Percentiles rank a stretch among this genome's conserved stretches.
Conservation (phyloP, 1,140 invertebrate genomes). For the Bombus confusus region DNA sequence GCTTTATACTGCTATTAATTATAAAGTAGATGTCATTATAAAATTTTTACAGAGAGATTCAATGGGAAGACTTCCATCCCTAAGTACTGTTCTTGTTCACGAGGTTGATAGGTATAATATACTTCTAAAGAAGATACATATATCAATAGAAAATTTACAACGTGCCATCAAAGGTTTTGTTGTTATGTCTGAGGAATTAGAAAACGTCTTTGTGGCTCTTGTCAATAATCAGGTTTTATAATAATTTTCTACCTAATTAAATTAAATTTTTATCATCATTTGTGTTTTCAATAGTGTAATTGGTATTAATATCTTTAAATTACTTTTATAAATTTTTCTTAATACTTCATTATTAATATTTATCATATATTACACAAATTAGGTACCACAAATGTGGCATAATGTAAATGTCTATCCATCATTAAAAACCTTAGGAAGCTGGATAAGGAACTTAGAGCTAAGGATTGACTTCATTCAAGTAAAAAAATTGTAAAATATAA, state of each 20-base stretch:
- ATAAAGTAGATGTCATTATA: background rate
- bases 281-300: background rate
- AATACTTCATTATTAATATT: background rate
- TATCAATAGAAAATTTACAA: slow-evolving; percentile 88
- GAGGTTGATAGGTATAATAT: slow-evolving; percentile 94
- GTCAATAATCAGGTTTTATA: slow-evolving; percentile 87
- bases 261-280: background rate
- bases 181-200: slow-evolving; percentile 94
- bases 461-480: slow-evolving; percentile 90
- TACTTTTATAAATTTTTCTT: background rate
- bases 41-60: slow-evolving; percentile 83
- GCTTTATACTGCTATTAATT: background rate
- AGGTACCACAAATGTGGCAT: slow-evolving; percentile 92
- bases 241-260: background rate
- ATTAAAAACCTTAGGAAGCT: slow-evolving; percentile 91
- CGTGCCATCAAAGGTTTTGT: slow-evolving; percentile 94
- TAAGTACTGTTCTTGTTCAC: slow-evolving; percentile 92
- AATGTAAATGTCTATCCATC: slow-evolving; percentile 90
- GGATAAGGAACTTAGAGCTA: slow-evolving; percentile 90
- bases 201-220: slow-evolving; percentile 90
- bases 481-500: slow-evolving; percentile 42
- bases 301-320: background rate
- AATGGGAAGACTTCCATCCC: slow-evolving; percentile 88
- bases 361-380: background rate
- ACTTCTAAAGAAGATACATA: slow-evolving; percentile 87